Conservation (phyloP, 2,113 vertebrate species). For the Orthonyx spaldingii region DNA sequence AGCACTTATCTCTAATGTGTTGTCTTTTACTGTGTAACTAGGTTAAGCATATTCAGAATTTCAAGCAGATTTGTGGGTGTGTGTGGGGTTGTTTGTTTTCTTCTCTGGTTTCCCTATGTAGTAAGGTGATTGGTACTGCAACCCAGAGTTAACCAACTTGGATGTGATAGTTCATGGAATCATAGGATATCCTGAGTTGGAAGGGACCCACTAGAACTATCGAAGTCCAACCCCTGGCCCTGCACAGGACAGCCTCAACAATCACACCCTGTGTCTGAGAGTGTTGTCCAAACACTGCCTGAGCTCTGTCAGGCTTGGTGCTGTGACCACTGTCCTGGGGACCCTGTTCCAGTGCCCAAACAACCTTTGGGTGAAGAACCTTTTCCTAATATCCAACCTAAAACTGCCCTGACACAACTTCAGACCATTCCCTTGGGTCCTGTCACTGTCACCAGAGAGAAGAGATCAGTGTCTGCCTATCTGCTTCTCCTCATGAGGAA, state of each 20-base stretch:
- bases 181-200: not conserved
- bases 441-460: not conserved
- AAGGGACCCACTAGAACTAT: not conserved
- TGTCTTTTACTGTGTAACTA: not conserved
- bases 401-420: not conserved
- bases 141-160: not conserved
- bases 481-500: not conserved
- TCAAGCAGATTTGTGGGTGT: not conserved
- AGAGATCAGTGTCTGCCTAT: not conserved
- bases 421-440: not conserved
- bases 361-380: too few species aligned
- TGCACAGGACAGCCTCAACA: not conserved
- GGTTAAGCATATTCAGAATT: not conserved
- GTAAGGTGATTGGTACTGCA: not conserved
- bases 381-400: not conserved
- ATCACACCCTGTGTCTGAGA: not conserved
- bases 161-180: not conserved
- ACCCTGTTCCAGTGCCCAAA: not conserved
- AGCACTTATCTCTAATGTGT: not conserved
- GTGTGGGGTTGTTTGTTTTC: not conserved
- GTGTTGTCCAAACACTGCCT: not conserved
- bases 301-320: not conserved
- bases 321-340: not conserved
- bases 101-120: fast-evolving
- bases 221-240: fast-evolving